These are phyloP conservation scores for Drosophila flavopinicola DNA, from an alignment of 2,888 invertebrate genomes.

Conservation along the genomic window DNA sequence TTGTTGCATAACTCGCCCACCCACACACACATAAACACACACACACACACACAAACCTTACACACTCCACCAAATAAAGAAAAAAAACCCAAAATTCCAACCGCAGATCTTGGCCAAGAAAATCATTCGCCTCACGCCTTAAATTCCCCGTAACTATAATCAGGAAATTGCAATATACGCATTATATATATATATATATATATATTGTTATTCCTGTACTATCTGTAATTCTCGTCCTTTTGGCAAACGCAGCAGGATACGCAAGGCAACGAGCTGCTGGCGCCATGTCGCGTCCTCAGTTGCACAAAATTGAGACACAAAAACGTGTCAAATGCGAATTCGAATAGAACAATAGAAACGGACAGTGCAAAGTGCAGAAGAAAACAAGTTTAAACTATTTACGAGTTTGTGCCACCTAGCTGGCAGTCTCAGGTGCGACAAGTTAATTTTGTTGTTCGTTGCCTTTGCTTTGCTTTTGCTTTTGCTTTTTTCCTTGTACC, in stretches of 20 bases:
- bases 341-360: conserved; percentile 31
- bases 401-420: conserved; percentile 56
- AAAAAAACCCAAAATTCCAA: conserved; percentile 15
- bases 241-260: conserved; percentile 73
- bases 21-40: conserved; percentile 6
- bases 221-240: conserved; percentile 30
- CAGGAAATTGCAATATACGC: conserved; percentile 23
- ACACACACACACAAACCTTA: not conserved
- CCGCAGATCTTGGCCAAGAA: conserved; percentile 44
- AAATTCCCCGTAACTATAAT: conserved; percentile 11
- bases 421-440: conserved; percentile 49
- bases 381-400: conserved; percentile 63
- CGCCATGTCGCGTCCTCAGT: conserved; percentile 66
- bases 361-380: conserved; percentile 6
- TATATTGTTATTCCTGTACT: conserved; percentile 22
- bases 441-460: conserved; percentile 65
- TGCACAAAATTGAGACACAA: conserved; percentile 22
- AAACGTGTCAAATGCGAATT: conserved; percentile 39
- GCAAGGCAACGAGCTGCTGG: conserved; percentile 42
- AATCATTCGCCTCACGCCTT: conserved; percentile 32
- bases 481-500: conserved; percentile 44
- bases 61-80: conserved; percentile 1
- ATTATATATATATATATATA: conserved; percentile 25
- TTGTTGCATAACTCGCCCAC: conserved; percentile 9
- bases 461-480: not conserved